Conservation (phyloP, 2,888 invertebrate genomes). For the Sarcophaga caerulescens region DNA sequence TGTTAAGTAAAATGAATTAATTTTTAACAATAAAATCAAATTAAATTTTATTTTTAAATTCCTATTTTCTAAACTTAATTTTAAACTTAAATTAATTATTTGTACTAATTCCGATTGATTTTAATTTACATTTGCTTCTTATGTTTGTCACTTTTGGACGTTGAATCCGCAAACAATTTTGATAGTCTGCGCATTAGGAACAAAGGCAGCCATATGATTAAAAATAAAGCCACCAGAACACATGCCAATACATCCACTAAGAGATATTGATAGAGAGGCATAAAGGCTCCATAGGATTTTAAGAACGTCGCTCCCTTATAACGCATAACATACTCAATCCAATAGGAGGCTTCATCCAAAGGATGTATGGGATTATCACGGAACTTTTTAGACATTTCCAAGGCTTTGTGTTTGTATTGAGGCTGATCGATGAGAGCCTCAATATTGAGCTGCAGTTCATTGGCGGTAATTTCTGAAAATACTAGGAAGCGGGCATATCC, state of each 20-base stretch:
- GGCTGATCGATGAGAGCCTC: constrained; percentile 79
- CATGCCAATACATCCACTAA: constrained; percentile 83
- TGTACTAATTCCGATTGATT: constrained; percentile 9
- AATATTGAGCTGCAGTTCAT: constrained; percentile 77
- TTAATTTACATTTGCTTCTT: constrained; percentile 49
- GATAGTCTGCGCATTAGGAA: constrained; percentile 68
- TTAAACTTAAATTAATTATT: constrained; percentile 15
- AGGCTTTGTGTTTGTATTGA: constrained; percentile 79
- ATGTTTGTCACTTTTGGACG: constrained; percentile 17
- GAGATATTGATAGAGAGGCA: constrained; percentile 80
- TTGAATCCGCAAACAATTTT: constrained; percentile 13
- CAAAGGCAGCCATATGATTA: constrained; percentile 73
- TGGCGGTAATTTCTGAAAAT: constrained; percentile 78
- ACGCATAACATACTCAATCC: constrained; percentile 84
- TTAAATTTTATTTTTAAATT: not conserved
- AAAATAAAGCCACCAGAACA: constrained; percentile 72
- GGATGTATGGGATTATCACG: constrained; percentile 83
- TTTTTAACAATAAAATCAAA: too few species aligned
- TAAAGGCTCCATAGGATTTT: constrained; percentile 79
- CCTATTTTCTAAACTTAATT: not conserved
- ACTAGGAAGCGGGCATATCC: constrained; percentile 80
- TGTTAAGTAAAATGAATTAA: too few species aligned
- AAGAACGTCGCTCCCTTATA: constrained; percentile 80
- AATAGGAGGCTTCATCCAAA: constrained; percentile 83
- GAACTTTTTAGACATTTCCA: constrained; percentile 82